A percentile compares a stretch with the other conserved stretches of the same genome.
Evolutionary conservation across 2,888 invertebrate species (phyloP).

Genomic region (Cheiracanthium punctorium): DNA sequence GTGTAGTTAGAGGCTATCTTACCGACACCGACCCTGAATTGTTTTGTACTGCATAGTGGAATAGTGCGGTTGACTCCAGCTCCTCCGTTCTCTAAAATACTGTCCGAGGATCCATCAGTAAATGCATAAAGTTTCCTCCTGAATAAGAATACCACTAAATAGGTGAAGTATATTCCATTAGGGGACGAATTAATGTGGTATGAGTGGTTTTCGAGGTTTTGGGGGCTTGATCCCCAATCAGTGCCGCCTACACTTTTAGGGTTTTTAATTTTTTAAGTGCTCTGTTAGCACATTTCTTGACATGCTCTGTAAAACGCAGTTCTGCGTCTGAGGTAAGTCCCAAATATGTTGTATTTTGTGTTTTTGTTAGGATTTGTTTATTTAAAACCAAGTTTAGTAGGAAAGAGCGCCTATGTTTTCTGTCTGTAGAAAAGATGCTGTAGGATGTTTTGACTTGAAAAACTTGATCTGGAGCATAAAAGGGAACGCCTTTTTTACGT

Average conservation of each 20-base stretch:
- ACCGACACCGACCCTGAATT: no score
- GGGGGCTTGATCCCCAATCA: neutral
- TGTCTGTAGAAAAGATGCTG: constrained; percentile 7
- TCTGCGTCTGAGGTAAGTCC: neutral
- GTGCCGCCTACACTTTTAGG: constrained; percentile 1
- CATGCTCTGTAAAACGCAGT: neutral
- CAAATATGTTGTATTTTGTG: constrained; percentile 2
- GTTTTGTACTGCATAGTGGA: no score
- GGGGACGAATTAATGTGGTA: neutral
- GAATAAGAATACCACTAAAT: no score
- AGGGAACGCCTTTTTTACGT: no score
- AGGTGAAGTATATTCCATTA: neutral
- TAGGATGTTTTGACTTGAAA: neutral
- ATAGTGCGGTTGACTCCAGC: no score
- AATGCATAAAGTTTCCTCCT: no score
- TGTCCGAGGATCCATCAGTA: no score
- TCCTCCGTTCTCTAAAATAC: no score
- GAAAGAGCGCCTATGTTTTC: neutral
- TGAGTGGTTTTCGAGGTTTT: neutral
- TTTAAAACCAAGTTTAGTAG: neutral
- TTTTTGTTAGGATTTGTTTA: neutral
- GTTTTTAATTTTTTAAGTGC: neutral
- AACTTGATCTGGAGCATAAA: no score
- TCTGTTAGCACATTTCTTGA: constrained; percentile 14
- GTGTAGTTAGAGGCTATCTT: no score